Base-by-base conservation (phyloP, 2,888 invertebrate species). In the Thera britannica region DNA sequence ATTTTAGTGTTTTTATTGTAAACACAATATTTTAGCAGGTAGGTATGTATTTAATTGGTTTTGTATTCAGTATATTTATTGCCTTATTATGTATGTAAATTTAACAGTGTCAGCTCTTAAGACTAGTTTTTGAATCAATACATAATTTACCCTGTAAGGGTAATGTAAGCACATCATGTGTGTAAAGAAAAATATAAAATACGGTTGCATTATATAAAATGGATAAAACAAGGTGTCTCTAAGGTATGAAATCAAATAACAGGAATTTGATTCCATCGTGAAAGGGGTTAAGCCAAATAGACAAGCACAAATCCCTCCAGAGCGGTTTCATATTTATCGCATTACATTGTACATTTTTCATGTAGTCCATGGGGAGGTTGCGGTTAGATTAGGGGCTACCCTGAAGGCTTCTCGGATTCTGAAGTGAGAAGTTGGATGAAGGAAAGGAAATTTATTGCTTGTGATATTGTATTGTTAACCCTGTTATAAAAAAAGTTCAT, bases 371-470 rank as follows among this genome's bases (percentile, higher is more conserved):
- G 41, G 78, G 76, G 77, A 76, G 62, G 75, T 72, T 75, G 76
- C 71, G 68, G 72, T 69, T 62, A 74, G 74, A 65, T 77, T 72
- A 70, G 65, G 68, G 38, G 34, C 23, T 51, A 8, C 75, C 78
- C 77, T 66, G 67, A 63, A 77, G 79, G 78, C 78, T 79, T 76
- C 72, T 60, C 69, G 46, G 73, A 80, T 72, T 73, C 76, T 77
- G 65, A 62, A 72, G 73, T 67, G 68, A 73, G 64, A 72, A 69
- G 67, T 75, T 63, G 76, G 70, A 78, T 75, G 74, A 75, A 77
- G 72, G 34, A 46, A 46, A 8, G 62, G 67, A 65, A 76, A 82
- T 83, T 81, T 82, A 80, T 80, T 70, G 63, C 63, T 23, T 12
- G 58, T 58, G 38, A 54, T 59, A 62, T 58, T 58, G 55, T 56